These are phyloP conservation scores for Lysiphlebus fabarum DNA, from an alignment of 1,140 invertebrate species.

Conservation along the genomic window DNA sequence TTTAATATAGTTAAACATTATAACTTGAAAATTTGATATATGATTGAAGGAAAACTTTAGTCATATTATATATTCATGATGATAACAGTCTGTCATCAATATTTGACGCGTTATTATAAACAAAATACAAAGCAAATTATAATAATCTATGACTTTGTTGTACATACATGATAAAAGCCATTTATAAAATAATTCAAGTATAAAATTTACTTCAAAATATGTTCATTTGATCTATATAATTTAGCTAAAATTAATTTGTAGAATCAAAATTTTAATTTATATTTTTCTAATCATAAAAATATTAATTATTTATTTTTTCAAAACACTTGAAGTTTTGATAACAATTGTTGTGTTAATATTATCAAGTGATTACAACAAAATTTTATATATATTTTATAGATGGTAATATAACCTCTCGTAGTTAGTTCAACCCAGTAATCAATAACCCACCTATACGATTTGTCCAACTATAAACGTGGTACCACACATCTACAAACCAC, in stretches of 20 bases:
- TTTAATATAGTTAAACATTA: too few relatives aligned
- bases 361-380: slow-evolving; percentile 28
- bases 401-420: slow-evolving; percentile 23
- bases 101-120: slow-evolving; percentile 10
- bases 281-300: too few relatives aligned
- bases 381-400: slow-evolving; percentile 21
- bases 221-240: too few relatives aligned
- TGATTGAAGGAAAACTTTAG: too few relatives aligned
- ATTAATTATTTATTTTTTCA: too few relatives aligned
- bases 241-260: too few relatives aligned
- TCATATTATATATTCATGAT: too few relatives aligned
- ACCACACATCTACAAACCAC: not conserved
- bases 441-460: slow-evolving; percentile 28
- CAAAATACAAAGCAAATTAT: too few relatives aligned
- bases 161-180: slow-evolving; percentile 16
- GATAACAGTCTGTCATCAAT: slow-evolving; percentile 11
- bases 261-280: too few relatives aligned
- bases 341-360: slow-evolving; percentile 29
- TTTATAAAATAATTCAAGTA: slow-evolving; percentile 17
- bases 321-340: not conserved
- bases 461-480: not conserved
- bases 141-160: not conserved
- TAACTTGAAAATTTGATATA: too few relatives aligned
- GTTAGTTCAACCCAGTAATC: slow-evolving; percentile 31
- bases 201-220: too few relatives aligned